phyloP scores from a whole-genome alignment of 2,797 vertebrate species.

The Sarcophilus harrisii region DNA sequence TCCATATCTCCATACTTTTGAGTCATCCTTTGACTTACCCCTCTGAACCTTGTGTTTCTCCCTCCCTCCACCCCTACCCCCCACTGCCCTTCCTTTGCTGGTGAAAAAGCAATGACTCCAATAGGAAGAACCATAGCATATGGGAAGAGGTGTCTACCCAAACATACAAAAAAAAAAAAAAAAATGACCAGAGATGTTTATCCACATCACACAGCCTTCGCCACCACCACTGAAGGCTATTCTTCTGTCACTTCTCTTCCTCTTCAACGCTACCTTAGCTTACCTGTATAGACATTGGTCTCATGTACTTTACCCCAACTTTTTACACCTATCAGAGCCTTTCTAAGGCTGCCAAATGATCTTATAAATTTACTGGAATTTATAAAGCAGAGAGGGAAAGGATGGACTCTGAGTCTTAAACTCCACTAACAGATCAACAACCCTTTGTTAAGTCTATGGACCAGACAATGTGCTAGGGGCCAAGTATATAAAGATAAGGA shows the following conservation, averaged over 20 bases:
- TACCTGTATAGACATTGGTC: not conserved
- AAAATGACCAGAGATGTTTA: no score
- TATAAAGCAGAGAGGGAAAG: not conserved
- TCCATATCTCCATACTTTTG: not conserved
- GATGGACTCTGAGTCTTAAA: not conserved
- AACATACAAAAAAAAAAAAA: not conserved
- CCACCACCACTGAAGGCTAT: not conserved
- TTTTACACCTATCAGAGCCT: not conserved
- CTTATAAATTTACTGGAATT: not conserved
- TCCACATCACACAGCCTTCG: not conserved
- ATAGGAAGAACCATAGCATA: not conserved
- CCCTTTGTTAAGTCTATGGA: not conserved
- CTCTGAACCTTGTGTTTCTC: not conserved
- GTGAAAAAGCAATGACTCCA: not conserved
- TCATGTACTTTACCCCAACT: not conserved
- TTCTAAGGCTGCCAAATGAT: not conserved
- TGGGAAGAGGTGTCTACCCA: not conserved
- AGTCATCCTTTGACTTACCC: conserved; percentile 9
- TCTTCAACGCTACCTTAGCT: not conserved
- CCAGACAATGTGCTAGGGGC: not conserved
- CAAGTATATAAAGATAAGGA: not conserved
- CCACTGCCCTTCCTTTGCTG: not conserved
- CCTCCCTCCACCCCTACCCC: no score
- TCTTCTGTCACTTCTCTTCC: not conserved
- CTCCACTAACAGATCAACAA: not conserved